Conservation (phyloP, 2,888 invertebrate species). For the Hymenopus coronatus region DNA sequence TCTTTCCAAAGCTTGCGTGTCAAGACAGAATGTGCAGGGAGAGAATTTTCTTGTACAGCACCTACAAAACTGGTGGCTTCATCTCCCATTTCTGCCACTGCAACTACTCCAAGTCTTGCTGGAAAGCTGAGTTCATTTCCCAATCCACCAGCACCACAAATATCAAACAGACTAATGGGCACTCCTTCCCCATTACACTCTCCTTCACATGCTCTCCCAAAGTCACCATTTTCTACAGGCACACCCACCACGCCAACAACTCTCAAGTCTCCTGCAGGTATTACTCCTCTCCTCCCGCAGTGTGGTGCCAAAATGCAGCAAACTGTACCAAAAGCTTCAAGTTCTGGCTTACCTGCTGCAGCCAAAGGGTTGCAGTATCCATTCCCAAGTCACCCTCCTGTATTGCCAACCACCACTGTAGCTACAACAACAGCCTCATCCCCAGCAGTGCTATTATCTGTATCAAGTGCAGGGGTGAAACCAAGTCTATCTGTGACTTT, state of each 20-base stretch:
- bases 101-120: conserved; percentile 22
- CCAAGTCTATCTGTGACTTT: conserved; percentile 23
- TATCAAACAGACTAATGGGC: conserved; percentile 23
- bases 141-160: conserved; percentile 18
- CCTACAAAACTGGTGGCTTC: conserved; percentile 30
- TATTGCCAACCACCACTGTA: conserved; percentile 43
- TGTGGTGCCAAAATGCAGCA: conserved; percentile 20
- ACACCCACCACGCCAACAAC: conserved; percentile 28
- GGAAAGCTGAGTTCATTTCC: conserved; percentile 23
- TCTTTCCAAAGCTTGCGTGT: conserved; percentile 30
- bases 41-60: conserved; percentile 30
- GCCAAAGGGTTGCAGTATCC: conserved; percentile 69
- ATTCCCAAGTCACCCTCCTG: conserved; percentile 73
- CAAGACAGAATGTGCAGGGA: conserved; percentile 35
- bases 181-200: conserved; percentile 31
- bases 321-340: conserved; percentile 27
- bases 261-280: conserved; percentile 27
- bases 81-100: conserved; percentile 23
- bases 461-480: conserved; percentile 24
- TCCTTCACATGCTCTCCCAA: conserved; percentile 27
- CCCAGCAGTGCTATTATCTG: conserved; percentile 21
- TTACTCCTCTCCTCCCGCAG: conserved; percentile 20
- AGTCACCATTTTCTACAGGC: conserved; percentile 34
- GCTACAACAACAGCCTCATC: conserved; percentile 38
- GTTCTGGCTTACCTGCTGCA: conserved; percentile 25